Evolutionary conservation across 2,113 vertebrate genomes (phyloP), one percentile per base, ranked within the genome.

Genomic region (Ceyx melanurus): DNA sequence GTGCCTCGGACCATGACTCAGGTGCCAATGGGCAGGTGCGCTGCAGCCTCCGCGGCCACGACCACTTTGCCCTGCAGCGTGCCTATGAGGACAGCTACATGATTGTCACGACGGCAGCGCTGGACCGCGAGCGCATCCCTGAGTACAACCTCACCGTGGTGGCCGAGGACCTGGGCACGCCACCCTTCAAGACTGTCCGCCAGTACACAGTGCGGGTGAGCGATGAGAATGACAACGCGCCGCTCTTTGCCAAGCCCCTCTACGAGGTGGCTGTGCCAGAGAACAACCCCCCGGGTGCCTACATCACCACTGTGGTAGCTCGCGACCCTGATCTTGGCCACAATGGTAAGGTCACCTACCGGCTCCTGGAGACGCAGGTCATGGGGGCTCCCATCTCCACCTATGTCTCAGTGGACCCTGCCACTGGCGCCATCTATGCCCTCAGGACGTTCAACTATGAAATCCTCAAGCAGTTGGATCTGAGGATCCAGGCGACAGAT

Each of bases 1-100:
- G 98, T 45, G 98, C 98, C 98, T 96, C 98, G 73, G 99, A 99
- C 98, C 98, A 98, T 14, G 99, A 99, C 98, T 98, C 98, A 0
- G 99, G 99, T 0, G 94, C 98, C 19, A 99, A 99, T 2, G 98
- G 99, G 35, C 98, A 99, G 62, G 98, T 99, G 64, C 98, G 98
- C 94, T 99, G 99, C 97, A 98, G 98, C 33, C 94, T 99, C 7
- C 98, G 98, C 3, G 98, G 98, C 35, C 99, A 99, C 9, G 98
- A 98, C 82, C 98, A 99, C 90, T 99, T 99, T 2, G 97, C 98
- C 85, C 98, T 99, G 79, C 98, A 98, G 60, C 98, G 98, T 20
- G 99, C 99, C 46, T 98, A 99, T 2, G 99, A 98, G 54, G 99
- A 98, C 97, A 99, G 98, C 97, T 99, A 99, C 97, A 98, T 99